These are phyloP conservation scores for Troides aeacus DNA, from an alignment of 2,888 invertebrate species.

Conservation along the genomic window DNA sequence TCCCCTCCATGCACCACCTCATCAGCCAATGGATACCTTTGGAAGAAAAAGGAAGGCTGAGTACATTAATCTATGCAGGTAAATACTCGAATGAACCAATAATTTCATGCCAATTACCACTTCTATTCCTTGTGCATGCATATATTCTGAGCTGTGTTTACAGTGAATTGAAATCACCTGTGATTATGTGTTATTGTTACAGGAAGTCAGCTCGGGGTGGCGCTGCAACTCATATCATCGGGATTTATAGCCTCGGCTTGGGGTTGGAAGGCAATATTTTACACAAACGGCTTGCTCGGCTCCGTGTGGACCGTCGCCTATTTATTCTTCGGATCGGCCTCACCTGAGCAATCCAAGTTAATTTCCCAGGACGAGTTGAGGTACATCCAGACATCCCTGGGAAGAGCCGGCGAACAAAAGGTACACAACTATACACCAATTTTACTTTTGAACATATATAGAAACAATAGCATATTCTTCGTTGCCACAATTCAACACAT, in stretches of 20 bases:
- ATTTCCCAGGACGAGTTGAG: constrained; percentile 83
- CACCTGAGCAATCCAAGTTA: constrained; percentile 80
- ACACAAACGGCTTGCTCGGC: constrained; percentile 84
- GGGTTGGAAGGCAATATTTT: constrained; percentile 91
- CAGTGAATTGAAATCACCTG: too few relatives aligned
- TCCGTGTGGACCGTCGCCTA: constrained; percentile 82
- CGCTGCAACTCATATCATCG: constrained; percentile 86
- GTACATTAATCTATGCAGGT: constrained; percentile 77
- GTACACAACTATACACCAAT: constrained; percentile 36
- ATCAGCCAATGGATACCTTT: constrained; percentile 84
- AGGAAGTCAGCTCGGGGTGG: constrained; percentile 89
- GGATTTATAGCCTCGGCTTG: constrained; percentile 83
- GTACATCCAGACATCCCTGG: constrained; percentile 82
- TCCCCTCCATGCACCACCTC: constrained; percentile 82
- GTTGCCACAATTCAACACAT: too few relatives aligned
- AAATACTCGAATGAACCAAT: not conserved
- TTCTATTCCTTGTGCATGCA: too few relatives aligned
- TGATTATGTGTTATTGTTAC: constrained; percentile 30
- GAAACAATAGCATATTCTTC: too few relatives aligned
- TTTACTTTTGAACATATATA: too few relatives aligned
- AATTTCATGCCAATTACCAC: too few relatives aligned
- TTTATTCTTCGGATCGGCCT: constrained; percentile 82
- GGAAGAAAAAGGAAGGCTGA: constrained; percentile 81
- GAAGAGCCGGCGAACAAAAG: constrained; percentile 62
- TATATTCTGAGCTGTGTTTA: too few relatives aligned